phyloP scores from a whole-genome alignment of 2,113 vertebrate genomes.

The Mastomys natalensis region DNA sequence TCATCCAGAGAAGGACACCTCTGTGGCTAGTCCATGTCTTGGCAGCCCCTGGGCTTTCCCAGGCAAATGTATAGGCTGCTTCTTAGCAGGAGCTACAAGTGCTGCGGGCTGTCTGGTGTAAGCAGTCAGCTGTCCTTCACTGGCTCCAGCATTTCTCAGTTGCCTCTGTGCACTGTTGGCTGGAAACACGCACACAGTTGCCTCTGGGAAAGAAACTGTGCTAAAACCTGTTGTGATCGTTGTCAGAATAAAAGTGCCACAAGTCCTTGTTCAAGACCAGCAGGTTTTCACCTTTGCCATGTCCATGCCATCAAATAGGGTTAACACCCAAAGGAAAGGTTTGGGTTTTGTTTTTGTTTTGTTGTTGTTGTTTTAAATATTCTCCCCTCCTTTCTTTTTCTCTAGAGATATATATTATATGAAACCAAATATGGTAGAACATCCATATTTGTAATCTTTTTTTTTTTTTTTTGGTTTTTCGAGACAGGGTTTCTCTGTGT shows the following conservation, averaged over 20 bases:
- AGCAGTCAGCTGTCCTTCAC: neutral
- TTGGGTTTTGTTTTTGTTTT: neutral
- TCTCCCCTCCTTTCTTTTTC: neutral
- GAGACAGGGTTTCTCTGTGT: no score
- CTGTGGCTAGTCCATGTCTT: constrained; percentile 20
- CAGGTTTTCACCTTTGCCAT: neutral
- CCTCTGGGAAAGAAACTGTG: neutral
- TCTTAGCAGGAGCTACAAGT: neutral
- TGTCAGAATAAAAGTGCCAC: neutral
- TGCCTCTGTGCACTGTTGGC: neutral
- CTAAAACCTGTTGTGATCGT: neutral
- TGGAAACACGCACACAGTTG: neutral
- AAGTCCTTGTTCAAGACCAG: neutral
- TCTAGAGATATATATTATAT: neutral
- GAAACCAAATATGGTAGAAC: neutral
- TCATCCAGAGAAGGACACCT: constrained; percentile 6
- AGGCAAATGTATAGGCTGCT: neutral
- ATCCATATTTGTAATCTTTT: no score
- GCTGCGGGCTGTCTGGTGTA: neutral
- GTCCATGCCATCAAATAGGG: neutral
- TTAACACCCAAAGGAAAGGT: neutral
- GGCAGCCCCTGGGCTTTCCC: neutral
- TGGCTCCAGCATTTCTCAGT: neutral
- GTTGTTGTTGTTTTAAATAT: neutral
- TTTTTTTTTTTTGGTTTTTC: no score